Evolutionary conservation across 2,888 invertebrate genomes (phyloP), one percentile per base, ranked within the genome.

Genomic region (Limnephilus rhombicus): DNA sequence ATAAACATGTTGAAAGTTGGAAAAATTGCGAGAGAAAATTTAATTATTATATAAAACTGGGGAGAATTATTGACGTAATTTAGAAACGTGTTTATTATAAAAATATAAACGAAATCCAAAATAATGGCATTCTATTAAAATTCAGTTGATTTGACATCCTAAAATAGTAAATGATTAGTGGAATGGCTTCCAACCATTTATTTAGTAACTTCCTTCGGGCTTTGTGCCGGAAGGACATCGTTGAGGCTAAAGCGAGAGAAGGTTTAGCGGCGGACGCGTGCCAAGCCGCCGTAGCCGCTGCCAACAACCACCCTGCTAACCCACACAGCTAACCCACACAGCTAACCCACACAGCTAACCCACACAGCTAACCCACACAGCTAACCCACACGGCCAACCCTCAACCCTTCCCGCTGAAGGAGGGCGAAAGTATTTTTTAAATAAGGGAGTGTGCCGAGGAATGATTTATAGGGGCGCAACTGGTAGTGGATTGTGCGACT

Each of bases 381-480:
- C 68, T 68, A 68, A 68, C 68, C 68, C 68, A 68, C 68, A 68
- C 68, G 13, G 49, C 7, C 53, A 53, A 7, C 68, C 68, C 68
- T 68, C 68, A 68, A 68, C 90, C 90, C 90, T 92, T 92, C 86
- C 45, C 29, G 91, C 91, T 92, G 91, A 87, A 92, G 91, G 82
- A 92, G 87, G 86, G 90, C 83, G 88, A 82, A 88, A 91, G 91
- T 92, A 87, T 92, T 90, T 93, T 92, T 92, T 92, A 93, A 93
- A 92, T 93, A 89, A 93, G 92, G 90, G 92, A 93, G 93, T 85
- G 91, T 91, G 91, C 89, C 80, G 37, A 82, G 80, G 88, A 92
- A 92, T 93, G 93, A 93, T 92, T 92, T 92, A 93, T 93, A 91
- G 89, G 90, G 90, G 87, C 80, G 93, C 93, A 93, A 93, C 93